phyloP scores from a whole-genome alignment of 92 coral and sea anemone genomes.

The Epizoanthus fatuus region DNA sequence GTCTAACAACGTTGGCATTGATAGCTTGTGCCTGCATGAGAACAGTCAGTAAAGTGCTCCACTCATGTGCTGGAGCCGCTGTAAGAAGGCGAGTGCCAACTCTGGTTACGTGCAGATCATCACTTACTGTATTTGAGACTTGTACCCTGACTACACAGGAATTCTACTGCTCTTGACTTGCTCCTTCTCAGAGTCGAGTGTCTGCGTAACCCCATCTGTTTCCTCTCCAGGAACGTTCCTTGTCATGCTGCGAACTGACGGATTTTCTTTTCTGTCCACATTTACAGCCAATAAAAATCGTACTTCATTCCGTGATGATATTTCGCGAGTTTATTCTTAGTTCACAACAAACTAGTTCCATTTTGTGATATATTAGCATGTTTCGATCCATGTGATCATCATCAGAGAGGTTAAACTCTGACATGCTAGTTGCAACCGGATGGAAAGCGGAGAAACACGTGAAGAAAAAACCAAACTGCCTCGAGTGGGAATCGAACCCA shows the following conservation, averaged over 20 bases:
- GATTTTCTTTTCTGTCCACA: no score
- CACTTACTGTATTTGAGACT: not conserved
- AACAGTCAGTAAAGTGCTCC: constrained; percentile 28
- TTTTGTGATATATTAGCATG: no score
- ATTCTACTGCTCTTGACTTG: not conserved
- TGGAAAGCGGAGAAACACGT: no score
- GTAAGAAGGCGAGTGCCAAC: constrained; percentile 12
- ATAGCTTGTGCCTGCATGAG: not conserved
- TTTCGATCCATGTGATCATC: no score
- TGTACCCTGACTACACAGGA: constrained; percentile 40
- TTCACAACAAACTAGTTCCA: no score
- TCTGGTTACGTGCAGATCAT: constrained; percentile 2
- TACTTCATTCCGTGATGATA: not conserved
- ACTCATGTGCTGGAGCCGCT: constrained; percentile 42
- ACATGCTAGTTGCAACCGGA: no score
- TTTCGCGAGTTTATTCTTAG: no score
- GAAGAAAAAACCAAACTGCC: no score
- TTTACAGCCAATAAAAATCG: constrained; percentile 51
- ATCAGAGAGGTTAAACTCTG: no score
- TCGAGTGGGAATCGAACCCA: no score
- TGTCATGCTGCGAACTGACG: constrained; percentile 17
- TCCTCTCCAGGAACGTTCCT: no score
- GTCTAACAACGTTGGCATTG: not conserved
- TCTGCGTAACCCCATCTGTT: no score
- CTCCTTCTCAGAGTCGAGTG: not conserved